phyloP scores from a whole-genome alignment of 2,797 vertebrate genomes.

The Poeciliopsis turneri region DNA sequence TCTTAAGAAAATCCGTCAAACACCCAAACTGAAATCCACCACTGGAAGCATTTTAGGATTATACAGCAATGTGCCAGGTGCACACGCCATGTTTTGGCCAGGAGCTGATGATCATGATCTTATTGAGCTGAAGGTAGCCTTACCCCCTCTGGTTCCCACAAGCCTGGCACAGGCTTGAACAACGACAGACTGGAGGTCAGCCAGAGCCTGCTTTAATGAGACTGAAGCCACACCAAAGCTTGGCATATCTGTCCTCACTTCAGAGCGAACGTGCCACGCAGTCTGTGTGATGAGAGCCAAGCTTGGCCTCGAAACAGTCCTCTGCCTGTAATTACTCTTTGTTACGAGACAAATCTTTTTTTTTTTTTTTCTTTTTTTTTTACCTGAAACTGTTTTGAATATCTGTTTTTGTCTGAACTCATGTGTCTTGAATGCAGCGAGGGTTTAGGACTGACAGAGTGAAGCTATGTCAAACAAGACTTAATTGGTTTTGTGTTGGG shows the following conservation, averaged over 20 bases:
- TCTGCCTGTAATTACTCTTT: slow-evolving; percentile 70
- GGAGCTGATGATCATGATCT: slow-evolving; percentile 36
- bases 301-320: slow-evolving; percentile 52
- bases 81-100: slow-evolving; percentile 53
- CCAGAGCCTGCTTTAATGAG: slow-evolving; percentile 70
- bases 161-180: slow-evolving; percentile 59
- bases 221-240: slow-evolving; percentile 66
- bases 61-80: slow-evolving; percentile 37
- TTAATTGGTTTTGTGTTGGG: not conserved
- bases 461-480: not conserved
- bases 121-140: slow-evolving; percentile 55
- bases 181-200: slow-evolving; percentile 70
- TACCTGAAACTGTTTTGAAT: slow-evolving; percentile 35
- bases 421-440: slow-evolving; percentile 8
- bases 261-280: slow-evolving; percentile 58
- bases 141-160: slow-evolving; percentile 57
- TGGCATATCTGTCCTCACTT: slow-evolving; percentile 60
- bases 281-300: slow-evolving; percentile 55
- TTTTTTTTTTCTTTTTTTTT: slow-evolving; percentile 27
- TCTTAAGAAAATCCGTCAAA: slow-evolving; percentile 33
- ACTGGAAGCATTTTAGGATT: slow-evolving; percentile 7
- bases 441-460: not conserved
- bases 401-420: slow-evolving; percentile 28
- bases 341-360: slow-evolving; percentile 57
- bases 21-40: slow-evolving; percentile 21